These are phyloP conservation scores for Sycobia sp. DNA, from an alignment of 1,140 invertebrate genomes.

Conservation along the genomic window DNA sequence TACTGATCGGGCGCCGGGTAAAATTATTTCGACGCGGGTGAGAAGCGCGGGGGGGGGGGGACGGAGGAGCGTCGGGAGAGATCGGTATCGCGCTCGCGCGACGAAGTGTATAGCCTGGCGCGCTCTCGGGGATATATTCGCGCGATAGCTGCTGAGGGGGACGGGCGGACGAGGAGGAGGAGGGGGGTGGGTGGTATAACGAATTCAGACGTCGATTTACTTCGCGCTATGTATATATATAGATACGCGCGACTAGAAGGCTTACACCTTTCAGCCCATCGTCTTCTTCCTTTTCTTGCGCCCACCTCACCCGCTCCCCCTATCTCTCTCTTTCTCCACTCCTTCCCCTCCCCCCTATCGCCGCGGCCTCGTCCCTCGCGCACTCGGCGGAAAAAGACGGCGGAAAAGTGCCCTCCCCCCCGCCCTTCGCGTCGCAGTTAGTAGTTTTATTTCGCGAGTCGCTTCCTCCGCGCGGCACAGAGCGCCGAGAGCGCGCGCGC, in stretches of 20 bases:
- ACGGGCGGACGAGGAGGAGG: neutral
- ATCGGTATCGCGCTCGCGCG: conserved; percentile 19
- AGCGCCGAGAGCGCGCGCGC: too few relatives aligned
- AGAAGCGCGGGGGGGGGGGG: too few relatives aligned
- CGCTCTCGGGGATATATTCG: conserved; percentile 8
- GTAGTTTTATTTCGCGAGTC: too few relatives aligned
- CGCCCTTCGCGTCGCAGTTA: too few relatives aligned
- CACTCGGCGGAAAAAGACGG: too few relatives aligned
- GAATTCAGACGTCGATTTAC: conserved; percentile 30
- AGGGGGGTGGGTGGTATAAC: conserved; percentile 4
- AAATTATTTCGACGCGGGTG: conserved; percentile 22
- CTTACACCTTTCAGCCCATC: conserved; percentile 16
- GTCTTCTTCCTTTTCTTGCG: neutral
- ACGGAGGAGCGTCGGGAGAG: conserved; percentile 7
- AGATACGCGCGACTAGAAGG: too few relatives aligned
- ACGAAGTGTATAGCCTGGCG: too few relatives aligned
- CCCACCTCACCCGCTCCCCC: neutral
- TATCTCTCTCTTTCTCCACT: conserved; percentile 23
- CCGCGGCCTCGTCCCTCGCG: too few relatives aligned
- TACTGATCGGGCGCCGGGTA: neutral
- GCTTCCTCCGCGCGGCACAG: conserved; percentile 5
- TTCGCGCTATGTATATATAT: too few relatives aligned
- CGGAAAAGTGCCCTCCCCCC: too few relatives aligned
- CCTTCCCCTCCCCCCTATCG: conserved; percentile 20
- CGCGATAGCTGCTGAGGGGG: too few relatives aligned